Evolutionary conservation across 2,888 invertebrate species (phyloP), one percentile per base, ranked within the genome.

Genomic region (Microplitis manilae): DNA sequence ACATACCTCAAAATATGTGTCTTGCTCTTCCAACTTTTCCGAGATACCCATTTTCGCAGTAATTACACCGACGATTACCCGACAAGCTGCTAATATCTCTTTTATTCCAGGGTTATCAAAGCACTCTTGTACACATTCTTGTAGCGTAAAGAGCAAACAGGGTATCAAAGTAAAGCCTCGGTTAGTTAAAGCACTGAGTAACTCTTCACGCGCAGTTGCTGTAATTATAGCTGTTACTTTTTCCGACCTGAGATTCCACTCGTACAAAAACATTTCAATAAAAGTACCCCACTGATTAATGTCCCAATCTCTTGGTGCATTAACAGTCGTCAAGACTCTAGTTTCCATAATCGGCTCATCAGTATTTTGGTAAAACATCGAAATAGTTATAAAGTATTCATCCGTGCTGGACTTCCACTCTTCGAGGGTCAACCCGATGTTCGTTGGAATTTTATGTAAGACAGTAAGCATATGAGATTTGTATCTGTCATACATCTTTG

Each of bases 321-420:
- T 90, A n/a, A 91, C 79, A 0, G 91, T 91, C 67, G 87, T 87
- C 15, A 91, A 81, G 1, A 91, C 88, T 84, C 90, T 89, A 69
- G 86, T 90, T 69, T 91, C 90, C 30, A 91, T 80, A 1, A 84
- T 84, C 5, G 89, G 85, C 76, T 91, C 91, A 1, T 85, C 86
- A 60, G 85, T 77, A 81, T 87, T 88, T 80, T 90, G 90, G 81
- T 90, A 91, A 83, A 90, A 90, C n/a, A 90, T 83, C 20, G 90
- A 88, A 13, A 91, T 81, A 0, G 91, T 91, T 1, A 90, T 83
- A 77, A 90, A 91, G 38, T 80, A 83, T 79, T 91, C 90, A 0
- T 85, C 86, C 0, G 85, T 86, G 81, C 87, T 88, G 5, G 90
- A 90, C 50, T 81, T 85, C 91, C 91, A 91, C 78, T 91, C 91